A percentile compares a stretch with the other conserved stretches of the same genome.
Conservation (phyloP, 2,888 invertebrate genomes). For the Creontiades dilutus region DNA sequence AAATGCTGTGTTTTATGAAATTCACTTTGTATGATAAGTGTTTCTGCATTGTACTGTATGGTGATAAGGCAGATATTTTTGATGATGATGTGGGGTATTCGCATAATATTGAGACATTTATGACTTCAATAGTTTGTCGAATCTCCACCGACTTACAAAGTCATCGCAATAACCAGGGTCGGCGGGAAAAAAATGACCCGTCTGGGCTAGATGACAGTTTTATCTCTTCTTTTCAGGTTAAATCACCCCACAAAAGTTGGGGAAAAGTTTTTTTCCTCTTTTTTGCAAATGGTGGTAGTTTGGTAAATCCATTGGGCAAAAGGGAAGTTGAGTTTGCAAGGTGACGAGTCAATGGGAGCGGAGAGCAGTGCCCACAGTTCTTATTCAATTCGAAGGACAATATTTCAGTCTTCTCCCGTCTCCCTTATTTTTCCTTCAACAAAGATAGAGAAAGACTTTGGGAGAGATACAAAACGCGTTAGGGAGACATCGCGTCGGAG, state of each 20-base stretch:
- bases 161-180: neutral
- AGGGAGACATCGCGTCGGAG: conserved; percentile 31
- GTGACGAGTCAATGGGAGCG: conserved; percentile 32
- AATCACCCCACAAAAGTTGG: neutral
- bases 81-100: too few relatives aligned
- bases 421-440: conserved; percentile 37
- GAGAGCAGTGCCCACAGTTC: conserved; percentile 2
- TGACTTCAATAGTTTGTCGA: neutral
- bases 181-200: neutral
- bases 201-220: conserved; percentile 11
- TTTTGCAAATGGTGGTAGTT: neutral
- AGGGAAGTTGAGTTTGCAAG: conserved; percentile 4
- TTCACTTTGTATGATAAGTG: too few relatives aligned
- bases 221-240: neutral
- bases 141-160: neutral
- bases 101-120: too few relatives aligned
- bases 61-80: too few relatives aligned
- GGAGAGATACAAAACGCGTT: conserved; percentile 47
- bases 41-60: too few relatives aligned
- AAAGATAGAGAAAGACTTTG: neutral
- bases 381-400: conserved; percentile 55
- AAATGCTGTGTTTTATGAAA: too few relatives aligned
- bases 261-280: neutral
- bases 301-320: conserved; percentile 23
- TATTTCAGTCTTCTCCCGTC: conserved; percentile 3